Base-by-base conservation (phyloP, 2,888 invertebrate species). In the Teleiodes luculella region DNA sequence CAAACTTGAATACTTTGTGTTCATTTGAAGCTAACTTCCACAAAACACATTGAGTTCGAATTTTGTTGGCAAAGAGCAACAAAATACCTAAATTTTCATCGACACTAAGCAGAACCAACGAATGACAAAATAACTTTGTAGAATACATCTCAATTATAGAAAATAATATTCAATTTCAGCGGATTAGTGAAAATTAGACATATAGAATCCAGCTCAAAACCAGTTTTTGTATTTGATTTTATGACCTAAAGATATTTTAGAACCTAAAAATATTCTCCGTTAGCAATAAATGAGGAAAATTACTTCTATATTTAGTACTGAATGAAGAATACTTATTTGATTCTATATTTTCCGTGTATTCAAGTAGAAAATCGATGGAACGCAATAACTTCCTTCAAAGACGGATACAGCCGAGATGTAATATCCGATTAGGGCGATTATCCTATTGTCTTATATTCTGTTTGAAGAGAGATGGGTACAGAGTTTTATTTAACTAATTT, bases 321-420 rank as follows among this genome's bases (percentile, higher is more conserved):
- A n/a, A n/a, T n/a, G 33, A 33, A 33, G 33, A 10, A 33, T 8
- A 33, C 11, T n/a, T 33, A 33, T 8, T n/a, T n/a, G n/a, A 11
- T 11, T n/a, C 33, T 33, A 11, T 33, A 33, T 13, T 43, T 13
- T 28, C n/a, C n/a, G 31, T 16, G n/a, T 13, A 14, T 14, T 46
- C 46, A 7, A 14, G 13, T 31, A 31, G 45, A 24, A 45, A 45
- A 45, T 28, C 13, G 45, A 31, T 14, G 45, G 14, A 16, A 31
- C 30, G 46, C 46, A 46, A 46, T 30, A 46, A 46, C 46, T 46
- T 31, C 16, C 31, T 46, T 46, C 16, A 30, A 30, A 8, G 16
- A 18, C 46, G 46, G 46, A 46, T 46, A 11, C 16, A 0, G 11
- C 5, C 14, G 16, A 13, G 46, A 30, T 31, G 16, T 46, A 31